phyloP scores from a whole-genome alignment of 2,888 invertebrate species.

The Acronicta aceris region DNA sequence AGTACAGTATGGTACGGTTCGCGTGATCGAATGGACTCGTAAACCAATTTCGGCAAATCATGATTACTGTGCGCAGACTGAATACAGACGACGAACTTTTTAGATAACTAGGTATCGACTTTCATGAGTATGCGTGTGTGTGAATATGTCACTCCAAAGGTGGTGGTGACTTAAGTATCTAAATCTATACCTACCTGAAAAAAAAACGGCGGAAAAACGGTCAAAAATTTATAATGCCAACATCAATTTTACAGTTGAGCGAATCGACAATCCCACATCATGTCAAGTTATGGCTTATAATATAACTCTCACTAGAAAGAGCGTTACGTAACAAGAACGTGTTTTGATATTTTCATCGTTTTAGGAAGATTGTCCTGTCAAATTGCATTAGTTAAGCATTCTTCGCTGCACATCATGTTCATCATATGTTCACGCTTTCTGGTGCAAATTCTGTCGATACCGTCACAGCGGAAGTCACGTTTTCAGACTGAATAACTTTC shows the following conservation, averaged over 20 bases:
- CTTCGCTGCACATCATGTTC: constrained; percentile 36
- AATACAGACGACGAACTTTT: constrained; percentile 61
- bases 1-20: constrained; percentile 58
- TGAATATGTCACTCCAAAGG: constrained; percentile 33
- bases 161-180: constrained; percentile 26
- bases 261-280: constrained; percentile 45
- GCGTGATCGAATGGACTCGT: constrained; percentile 69
- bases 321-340: constrained; percentile 21
- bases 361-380: constrained; percentile 41
- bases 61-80: constrained; percentile 62
- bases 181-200: neutral
- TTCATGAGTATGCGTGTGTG: constrained; percentile 63
- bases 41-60: constrained; percentile 74
- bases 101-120: constrained; percentile 66
- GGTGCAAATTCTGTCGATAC: constrained; percentile 31
- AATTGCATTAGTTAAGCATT: constrained; percentile 46
- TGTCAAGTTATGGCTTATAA: constrained; percentile 41
- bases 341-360: constrained; percentile 18
- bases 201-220: no score
- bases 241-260: constrained; percentile 40
- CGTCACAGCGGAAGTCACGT: constrained; percentile 61
- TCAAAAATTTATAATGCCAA: constrained; percentile 24
- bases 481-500: constrained; percentile 57
- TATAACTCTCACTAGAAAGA: constrained; percentile 45
- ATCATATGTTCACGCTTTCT: constrained; percentile 40